These are phyloP conservation scores for Poeciliopsis prolifica DNA, from an alignment of 2,113 vertebrate genomes.

Conservation along the genomic window DNA sequence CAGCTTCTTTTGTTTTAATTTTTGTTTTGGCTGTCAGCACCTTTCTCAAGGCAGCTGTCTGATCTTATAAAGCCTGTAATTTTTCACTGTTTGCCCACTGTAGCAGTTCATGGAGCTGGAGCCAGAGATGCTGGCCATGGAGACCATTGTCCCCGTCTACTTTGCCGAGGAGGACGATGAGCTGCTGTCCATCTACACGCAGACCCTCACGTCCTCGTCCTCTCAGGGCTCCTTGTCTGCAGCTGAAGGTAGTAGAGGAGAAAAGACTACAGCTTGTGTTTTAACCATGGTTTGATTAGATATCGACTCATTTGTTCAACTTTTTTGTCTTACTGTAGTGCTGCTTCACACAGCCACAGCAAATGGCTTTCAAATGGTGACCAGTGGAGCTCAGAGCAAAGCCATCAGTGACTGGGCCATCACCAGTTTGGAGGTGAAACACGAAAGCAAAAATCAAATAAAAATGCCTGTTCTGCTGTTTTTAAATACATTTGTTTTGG, in stretches of 20 bases:
- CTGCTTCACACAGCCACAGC: conserved; percentile 95
- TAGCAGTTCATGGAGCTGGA: conserved; percentile 99
- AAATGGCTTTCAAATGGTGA: conserved; percentile 99
- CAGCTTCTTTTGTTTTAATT: not conserved
- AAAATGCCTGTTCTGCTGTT: not conserved
- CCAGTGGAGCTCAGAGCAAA: conserved; percentile 96
- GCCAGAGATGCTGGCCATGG: conserved; percentile 95
- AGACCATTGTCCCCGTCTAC: conserved; percentile 95
- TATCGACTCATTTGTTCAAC: not conserved
- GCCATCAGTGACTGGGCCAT: conserved; percentile 96
- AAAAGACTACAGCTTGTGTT: no score
- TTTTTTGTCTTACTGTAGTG: conserved; percentile 74
- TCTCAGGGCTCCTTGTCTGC: conserved; percentile 91
- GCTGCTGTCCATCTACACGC: conserved; percentile 94
- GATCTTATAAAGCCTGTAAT: not conserved
- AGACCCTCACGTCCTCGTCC: conserved; percentile 91
- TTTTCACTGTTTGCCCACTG: not conserved
- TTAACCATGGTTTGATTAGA: not conserved
- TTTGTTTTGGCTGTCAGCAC: not conserved
- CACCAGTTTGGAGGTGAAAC: conserved; percentile 92
- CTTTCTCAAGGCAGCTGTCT: not conserved
- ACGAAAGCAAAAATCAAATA: not conserved
- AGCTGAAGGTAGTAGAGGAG: conserved; percentile 85
- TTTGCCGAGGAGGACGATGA: conserved; percentile 96
- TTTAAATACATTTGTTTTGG: not conserved